These are phyloP conservation scores for Pandion haliaetus DNA, from an alignment of 2,113 vertebrate genomes.

Conservation along the genomic window DNA sequence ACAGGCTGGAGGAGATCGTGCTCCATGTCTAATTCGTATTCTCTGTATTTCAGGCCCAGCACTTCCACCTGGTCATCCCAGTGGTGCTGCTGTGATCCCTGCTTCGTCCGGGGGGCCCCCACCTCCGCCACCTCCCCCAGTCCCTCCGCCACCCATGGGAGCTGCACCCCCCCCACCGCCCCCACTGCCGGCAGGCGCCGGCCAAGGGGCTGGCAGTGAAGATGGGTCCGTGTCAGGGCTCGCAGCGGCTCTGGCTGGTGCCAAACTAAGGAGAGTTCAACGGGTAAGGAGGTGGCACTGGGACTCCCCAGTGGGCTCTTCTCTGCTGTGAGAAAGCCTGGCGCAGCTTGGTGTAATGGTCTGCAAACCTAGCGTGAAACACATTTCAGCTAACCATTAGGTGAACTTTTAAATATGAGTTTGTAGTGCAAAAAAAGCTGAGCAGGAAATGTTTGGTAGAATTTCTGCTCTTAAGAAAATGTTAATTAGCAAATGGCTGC, in stretches of 20 bases:
- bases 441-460: background rate
- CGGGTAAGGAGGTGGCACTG: slow-evolving; percentile 77
- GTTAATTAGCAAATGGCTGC: background rate
- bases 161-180: slow-evolving; percentile 85
- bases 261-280: slow-evolving; percentile 95
- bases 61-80: slow-evolving; percentile 87
- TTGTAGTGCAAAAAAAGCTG: background rate
- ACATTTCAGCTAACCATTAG: background rate
- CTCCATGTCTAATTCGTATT: background rate
- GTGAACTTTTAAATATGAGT: background rate
- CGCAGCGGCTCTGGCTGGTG: slow-evolving; percentile 93
- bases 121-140: slow-evolving; percentile 89
- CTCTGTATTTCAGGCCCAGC: slow-evolving; percentile 81
- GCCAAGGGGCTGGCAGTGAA: slow-evolving; percentile 75
- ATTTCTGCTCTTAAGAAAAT: background rate
- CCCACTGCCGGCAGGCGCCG: slow-evolving; percentile 81
- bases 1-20: rapidly evolving
- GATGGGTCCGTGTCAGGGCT: slow-evolving; percentile 88
- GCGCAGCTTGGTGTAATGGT: background rate
- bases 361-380: background rate
- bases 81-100: slow-evolving; percentile 74
- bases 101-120: slow-evolving; percentile 83
- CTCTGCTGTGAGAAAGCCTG: background rate
- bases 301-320: background rate
- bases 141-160: slow-evolving; percentile 84